phyloP scores from a whole-genome alignment of 64 coral and sea anemone genomes.

The Astreopora myriophthalma region DNA sequence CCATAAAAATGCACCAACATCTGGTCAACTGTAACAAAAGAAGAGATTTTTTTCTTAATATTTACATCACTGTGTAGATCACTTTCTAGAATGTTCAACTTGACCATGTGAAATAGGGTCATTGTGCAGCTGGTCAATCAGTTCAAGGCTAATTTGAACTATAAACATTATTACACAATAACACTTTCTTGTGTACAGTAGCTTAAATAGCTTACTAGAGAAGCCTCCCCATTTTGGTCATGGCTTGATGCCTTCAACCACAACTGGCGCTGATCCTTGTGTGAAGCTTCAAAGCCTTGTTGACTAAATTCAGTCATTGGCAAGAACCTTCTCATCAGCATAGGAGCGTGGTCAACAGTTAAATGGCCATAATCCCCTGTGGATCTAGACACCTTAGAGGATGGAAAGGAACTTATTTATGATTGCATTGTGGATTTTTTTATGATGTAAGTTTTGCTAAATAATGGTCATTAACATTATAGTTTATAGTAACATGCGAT shows the following conservation, averaged over 20 bases:
- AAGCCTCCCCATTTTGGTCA: conserved; percentile 25
- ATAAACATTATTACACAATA: neutral
- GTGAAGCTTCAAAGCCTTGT: conserved; percentile 42
- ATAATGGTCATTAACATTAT: neutral
- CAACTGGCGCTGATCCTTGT: conserved; percentile 35
- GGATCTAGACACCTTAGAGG: conserved; percentile 5
- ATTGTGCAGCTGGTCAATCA: neutral
- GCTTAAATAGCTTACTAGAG: conserved; percentile 5
- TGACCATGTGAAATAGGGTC: neutral
- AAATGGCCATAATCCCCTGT: conserved; percentile 28
- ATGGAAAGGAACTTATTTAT: conserved; percentile 25
- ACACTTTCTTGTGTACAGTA: neutral
- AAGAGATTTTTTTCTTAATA: neutral
- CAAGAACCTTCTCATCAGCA: conserved; percentile 30
- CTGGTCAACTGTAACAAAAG: conserved; percentile 62
- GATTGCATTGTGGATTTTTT: conserved; percentile 39
- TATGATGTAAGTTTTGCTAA: conserved; percentile 2
- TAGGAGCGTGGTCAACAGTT: conserved; percentile 21
- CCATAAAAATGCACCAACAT: conserved; percentile 54
- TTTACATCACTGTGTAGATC: neutral
- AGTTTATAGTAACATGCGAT: neutral
- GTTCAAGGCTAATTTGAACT: neutral
- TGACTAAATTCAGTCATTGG: conserved; percentile 44
- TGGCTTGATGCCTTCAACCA: conserved; percentile 36
- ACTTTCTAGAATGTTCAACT: neutral